Conservation (phyloP, 2,113 vertebrate genomes). For the Cepphus grylle region DNA sequence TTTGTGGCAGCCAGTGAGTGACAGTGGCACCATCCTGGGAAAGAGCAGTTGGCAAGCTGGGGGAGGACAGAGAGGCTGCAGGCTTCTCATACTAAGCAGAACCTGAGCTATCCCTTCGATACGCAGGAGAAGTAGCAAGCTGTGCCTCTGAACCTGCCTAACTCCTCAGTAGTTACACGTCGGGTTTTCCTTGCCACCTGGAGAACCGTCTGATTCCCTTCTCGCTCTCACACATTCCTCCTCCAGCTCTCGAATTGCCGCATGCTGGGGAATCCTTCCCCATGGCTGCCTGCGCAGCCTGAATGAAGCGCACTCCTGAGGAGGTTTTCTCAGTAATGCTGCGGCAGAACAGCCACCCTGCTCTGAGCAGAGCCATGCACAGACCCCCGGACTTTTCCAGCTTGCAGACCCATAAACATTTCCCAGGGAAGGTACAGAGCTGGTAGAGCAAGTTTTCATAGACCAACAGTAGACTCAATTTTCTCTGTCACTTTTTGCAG, state of each 20-base stretch:
- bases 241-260: neutral
- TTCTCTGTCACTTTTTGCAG: neutral
- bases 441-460: neutral
- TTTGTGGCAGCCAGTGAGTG: neutral
- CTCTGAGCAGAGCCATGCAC: neutral
- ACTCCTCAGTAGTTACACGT: accelerated
- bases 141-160: neutral
- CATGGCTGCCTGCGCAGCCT: accelerated
- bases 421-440: neutral
- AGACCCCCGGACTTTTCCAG: neutral
- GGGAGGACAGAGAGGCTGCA: neutral
- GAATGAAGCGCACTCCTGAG: neutral
- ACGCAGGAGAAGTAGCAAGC: neutral
- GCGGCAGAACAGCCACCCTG: neutral
- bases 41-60: neutral
- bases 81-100: neutral
- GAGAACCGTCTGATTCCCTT: neutral
- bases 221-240: neutral
- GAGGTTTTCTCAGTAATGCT: neutral
- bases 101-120: neutral
- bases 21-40: neutral
- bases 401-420: neutral
- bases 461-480: neutral
- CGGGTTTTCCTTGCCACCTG: neutral
- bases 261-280: neutral